Conservation (phyloP, 2,797 vertebrate genomes). For the Bryconaethiops microstoma region DNA sequence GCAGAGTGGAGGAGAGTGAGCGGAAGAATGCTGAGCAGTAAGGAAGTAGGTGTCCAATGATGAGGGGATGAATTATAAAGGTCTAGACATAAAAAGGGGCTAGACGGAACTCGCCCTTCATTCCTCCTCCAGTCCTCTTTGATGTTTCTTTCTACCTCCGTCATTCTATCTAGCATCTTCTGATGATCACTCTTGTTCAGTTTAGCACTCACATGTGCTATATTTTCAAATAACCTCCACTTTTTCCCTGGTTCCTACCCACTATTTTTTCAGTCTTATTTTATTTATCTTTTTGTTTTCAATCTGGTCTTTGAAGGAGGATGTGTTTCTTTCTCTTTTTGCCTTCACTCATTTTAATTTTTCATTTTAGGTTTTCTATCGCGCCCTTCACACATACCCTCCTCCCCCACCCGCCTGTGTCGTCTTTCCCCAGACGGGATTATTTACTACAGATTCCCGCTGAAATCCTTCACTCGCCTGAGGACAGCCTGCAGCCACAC, state of each 20-base stretch:
- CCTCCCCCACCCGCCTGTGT: constrained; percentile 27
- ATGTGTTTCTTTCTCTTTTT: constrained; percentile 25
- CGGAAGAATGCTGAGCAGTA: constrained; percentile 11
- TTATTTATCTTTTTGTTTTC: neutral
- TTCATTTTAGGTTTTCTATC: constrained; percentile 26
- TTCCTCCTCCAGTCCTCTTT: constrained; percentile 29
- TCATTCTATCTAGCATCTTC: neutral
- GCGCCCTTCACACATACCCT: constrained; percentile 14
- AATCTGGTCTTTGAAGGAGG: constrained; percentile 17
- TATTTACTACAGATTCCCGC: constrained; percentile 79
- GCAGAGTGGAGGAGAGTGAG: constrained; percentile 28
- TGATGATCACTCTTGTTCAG: neutral
- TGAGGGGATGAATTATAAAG: constrained; percentile 37
- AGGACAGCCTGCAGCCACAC: constrained; percentile 77
- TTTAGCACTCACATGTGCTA: neutral
- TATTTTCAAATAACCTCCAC: neutral
- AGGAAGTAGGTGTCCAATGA: constrained; percentile 20
- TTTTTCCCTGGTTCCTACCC: neutral
- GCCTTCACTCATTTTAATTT: constrained; percentile 36
- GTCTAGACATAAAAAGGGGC: neutral
- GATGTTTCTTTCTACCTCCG: neutral
- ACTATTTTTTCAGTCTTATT: neutral
- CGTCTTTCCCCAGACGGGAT: constrained; percentile 68
- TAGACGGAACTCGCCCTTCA: neutral
- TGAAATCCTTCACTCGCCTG: constrained; percentile 66